Evolutionary conservation across 2,113 vertebrate genomes (phyloP).

Genomic region (Eolophus roseicapilla): DNA sequence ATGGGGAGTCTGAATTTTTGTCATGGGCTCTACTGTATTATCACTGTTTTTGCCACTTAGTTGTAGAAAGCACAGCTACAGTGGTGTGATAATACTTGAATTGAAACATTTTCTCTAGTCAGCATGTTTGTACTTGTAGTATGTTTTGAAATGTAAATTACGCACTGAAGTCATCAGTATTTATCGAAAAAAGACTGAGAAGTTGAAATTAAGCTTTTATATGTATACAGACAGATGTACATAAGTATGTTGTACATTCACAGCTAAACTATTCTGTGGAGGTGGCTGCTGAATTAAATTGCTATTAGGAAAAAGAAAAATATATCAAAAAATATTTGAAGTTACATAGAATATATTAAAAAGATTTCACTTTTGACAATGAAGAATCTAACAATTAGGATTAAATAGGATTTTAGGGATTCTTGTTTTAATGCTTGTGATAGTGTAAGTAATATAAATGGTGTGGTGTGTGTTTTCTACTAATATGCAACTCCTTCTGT

Average conservation of each 20-base stretch:
- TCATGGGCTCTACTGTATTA: neutral
- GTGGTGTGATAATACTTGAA: neutral
- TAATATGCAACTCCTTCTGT: conserved; percentile 40
- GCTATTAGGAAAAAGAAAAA: neutral
- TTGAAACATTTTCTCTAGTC: neutral
- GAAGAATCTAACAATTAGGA: neutral
- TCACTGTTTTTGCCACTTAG: neutral
- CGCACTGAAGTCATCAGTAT: neutral
- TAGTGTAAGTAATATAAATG: neutral
- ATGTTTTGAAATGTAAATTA: conserved; percentile 21
- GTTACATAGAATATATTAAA: neutral
- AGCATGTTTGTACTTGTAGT: neutral
- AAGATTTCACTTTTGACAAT: neutral
- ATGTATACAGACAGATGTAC: neutral
- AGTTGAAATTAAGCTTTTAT: neutral
- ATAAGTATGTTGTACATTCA: neutral
- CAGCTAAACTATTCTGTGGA: neutral
- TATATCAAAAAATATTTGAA: neutral
- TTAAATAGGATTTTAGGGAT: conserved; percentile 1
- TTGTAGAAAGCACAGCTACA: neutral
- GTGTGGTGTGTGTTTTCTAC: conserved; percentile 7
- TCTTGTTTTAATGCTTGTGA: neutral
- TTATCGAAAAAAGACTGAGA: neutral
- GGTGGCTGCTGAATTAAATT: neutral
- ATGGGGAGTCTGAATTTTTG: neutral